Base-by-base conservation (phyloP, 2,113 vertebrate genomes). In the Tautogolabrus adspersus region DNA sequence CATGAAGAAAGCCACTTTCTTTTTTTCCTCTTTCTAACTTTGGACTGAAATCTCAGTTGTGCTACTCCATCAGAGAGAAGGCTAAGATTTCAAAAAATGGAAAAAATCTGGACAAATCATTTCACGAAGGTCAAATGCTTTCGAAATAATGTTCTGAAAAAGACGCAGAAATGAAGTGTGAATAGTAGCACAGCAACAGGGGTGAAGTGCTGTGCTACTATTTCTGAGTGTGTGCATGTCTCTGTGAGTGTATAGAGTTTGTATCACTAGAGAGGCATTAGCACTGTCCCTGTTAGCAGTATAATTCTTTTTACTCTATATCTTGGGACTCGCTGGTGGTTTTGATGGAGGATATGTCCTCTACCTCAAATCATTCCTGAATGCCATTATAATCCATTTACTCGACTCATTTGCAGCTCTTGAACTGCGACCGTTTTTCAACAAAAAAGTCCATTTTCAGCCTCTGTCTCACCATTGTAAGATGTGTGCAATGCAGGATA, bases 271-370 rank as follows among this genome's bases (percentile, higher is more conserved):
- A 79, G 58, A 68, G 15, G 60, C 57, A 81, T 72, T 68, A 64
- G 38, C 56, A 52, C 10, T 34, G 26, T 26, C 21, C 10, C 22
- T 62, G 23, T 72, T 23, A 51, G 64, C 42, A 65, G 66, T 21
- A 22, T 64, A 15, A 77, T 81, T 34, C 55, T 49, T 64, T 68
- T 51, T 52, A n/a, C 23, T 77, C 21, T 23, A n/a, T 51, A 68
- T 68, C 44, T 65, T 34, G 46, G 63, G 63, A 75, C 63, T 70
- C 34, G 7, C 47, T 49, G 23, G 34, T 65, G 68, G 76, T 38
- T 73, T 76, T 79, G 76, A 86, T 76, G 56, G 47, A 61, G 61
- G 67, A 47, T 52, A 57, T 42, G 70, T 54, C 69, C 71, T 67
- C 61, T 49, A 18, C 47, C 47, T 49, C 15, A 19, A 16, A 49